Evolutionary conservation across 2,113 vertebrate species (phyloP).

Genomic region (Otolemur garnettii): DNA sequence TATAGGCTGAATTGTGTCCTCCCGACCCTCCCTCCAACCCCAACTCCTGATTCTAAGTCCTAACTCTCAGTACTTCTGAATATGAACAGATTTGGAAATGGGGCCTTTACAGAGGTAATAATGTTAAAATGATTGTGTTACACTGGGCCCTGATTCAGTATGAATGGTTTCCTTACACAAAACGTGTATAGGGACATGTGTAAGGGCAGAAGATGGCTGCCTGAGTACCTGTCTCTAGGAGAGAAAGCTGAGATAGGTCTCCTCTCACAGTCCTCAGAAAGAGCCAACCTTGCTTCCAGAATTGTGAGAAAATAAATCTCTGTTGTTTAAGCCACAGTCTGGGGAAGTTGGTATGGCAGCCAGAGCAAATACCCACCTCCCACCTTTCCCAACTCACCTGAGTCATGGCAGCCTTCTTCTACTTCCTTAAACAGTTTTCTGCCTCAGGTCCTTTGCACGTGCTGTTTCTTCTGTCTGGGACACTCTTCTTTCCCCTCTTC

Average conservation of each 20-base stretch:
- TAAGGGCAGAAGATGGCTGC: too few species aligned
- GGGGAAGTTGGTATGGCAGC: not conserved
- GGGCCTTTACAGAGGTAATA: not conserved
- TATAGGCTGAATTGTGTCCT: not conserved
- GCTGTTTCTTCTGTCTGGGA: not conserved
- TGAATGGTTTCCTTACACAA: not conserved
- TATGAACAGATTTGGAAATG: not conserved
- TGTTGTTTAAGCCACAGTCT: not conserved
- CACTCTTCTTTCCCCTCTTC: not conserved
- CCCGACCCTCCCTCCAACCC: not conserved
- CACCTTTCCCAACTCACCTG: not conserved
- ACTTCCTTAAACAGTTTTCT: not conserved
- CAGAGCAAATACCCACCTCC: not conserved
- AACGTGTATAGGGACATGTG: not conserved
- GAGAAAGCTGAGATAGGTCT: not conserved
- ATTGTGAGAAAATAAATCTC: not conserved
- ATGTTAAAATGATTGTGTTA: too few species aligned
- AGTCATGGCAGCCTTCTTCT: not conserved
- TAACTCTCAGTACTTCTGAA: not conserved
- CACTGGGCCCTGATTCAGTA: too few species aligned
- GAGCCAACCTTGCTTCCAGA: not conserved
- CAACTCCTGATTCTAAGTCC: not conserved
- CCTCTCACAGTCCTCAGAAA: not conserved
- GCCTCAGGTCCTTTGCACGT: not conserved
- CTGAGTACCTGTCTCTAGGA: not conserved